phyloP scores from a whole-genome alignment of 1,140 invertebrate species.

The Battus philenor region DNA sequence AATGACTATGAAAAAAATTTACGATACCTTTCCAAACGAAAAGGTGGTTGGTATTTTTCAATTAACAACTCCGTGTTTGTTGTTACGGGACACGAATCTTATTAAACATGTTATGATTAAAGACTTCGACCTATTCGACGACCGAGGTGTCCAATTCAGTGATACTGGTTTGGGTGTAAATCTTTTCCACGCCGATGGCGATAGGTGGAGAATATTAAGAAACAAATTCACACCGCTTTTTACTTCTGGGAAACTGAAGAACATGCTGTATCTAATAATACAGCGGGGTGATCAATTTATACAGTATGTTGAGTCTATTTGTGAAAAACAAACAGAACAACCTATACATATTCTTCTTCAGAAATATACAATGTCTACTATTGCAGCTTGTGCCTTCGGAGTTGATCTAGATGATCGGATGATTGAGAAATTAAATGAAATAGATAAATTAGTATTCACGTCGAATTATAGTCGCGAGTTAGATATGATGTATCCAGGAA shows the following conservation, averaged over 20 bases:
- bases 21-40: slow-evolving; percentile 34
- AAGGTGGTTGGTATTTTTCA: slow-evolving; percentile 48
- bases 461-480: slow-evolving; percentile 24
- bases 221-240: slow-evolving; percentile 76
- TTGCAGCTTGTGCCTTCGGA: slow-evolving; percentile 77
- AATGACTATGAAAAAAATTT: slow-evolving; percentile 26
- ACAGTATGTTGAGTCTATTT: slow-evolving; percentile 26
- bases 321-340: slow-evolving; percentile 26
- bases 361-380: slow-evolving; percentile 66
- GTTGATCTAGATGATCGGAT: slow-evolving; percentile 67
- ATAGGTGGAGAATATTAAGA: slow-evolving; percentile 76
- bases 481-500: slow-evolving; percentile 39
- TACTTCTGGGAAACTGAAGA: slow-evolving; percentile 77
- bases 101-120: slow-evolving; percentile 78
- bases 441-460: slow-evolving; percentile 25
- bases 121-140: slow-evolving; percentile 44
- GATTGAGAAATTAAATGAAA: slow-evolving; percentile 21
- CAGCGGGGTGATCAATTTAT: slow-evolving; percentile 46
- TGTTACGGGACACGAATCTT: slow-evolving; percentile 77
- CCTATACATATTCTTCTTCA: slow-evolving; percentile 59
- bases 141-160: slow-evolving; percentile 66
- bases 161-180: slow-evolving; percentile 70
- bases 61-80: slow-evolving; percentile 62
- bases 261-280: slow-evolving; percentile 67
- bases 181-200: slow-evolving; percentile 64